These are phyloP conservation scores for Zaprionus gabonicus DNA, from an alignment of 1,140 invertebrate genomes.

Conservation along the genomic window DNA sequence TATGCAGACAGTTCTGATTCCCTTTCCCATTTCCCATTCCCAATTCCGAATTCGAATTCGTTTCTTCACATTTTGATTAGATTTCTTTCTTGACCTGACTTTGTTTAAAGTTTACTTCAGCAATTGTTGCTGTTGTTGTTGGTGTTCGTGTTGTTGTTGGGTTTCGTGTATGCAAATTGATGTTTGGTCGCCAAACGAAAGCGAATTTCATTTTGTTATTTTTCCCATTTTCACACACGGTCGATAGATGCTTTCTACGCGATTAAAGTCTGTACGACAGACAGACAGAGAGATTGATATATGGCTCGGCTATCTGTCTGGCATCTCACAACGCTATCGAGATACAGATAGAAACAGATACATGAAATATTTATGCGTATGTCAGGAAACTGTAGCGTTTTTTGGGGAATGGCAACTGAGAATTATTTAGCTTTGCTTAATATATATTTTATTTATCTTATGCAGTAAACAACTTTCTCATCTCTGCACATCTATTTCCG, in stretches of 20 bases:
- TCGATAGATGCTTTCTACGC: constrained; percentile 46
- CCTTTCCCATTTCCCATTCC: constrained; percentile 2
- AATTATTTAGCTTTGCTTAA: neutral
- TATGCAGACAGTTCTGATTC: constrained; percentile 19
- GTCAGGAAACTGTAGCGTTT: neutral
- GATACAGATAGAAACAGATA: neutral
- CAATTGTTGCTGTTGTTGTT: constrained; percentile 20
- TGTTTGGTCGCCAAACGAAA: constrained; percentile 35
- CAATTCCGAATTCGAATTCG: neutral
- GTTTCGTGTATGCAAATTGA: constrained; percentile 39
- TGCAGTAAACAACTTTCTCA: neutral
- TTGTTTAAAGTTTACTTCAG: constrained; percentile 8
- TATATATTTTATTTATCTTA: neutral
- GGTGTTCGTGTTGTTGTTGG: constrained; percentile 15
- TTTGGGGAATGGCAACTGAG: neutral
- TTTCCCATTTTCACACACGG: constrained; percentile 28
- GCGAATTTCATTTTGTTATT: constrained; percentile 17
- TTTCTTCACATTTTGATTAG: constrained; percentile 13
- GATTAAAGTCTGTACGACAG: constrained; percentile 38
- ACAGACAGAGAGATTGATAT: constrained; percentile 33
- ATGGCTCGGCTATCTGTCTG: constrained; percentile 18
- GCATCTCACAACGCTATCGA: neutral
- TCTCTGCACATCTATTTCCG: neutral
- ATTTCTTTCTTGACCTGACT: constrained; percentile 16
- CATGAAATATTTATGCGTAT: constrained; percentile 1